A percentile compares a stretch with the other conserved stretches of the same genome.
These are phyloP conservation scores for Leptarthrus brevirostris DNA, from an alignment of 2,888 invertebrate genomes.

Conservation along the genomic window DNA sequence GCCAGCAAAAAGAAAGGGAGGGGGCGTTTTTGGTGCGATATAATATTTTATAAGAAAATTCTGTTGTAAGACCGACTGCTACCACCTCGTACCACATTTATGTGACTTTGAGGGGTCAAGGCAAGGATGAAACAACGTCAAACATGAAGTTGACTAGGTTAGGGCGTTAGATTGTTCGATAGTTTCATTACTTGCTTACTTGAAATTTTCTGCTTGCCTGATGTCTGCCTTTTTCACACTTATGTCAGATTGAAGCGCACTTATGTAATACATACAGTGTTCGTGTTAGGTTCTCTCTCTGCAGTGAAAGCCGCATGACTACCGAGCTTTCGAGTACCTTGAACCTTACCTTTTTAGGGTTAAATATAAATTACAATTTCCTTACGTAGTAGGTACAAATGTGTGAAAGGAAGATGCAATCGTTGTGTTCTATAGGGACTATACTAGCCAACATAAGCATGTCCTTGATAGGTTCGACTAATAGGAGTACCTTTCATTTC, in stretches of 20 bases:
- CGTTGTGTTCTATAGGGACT: no score
- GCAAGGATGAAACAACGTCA: conserved; percentile 20
- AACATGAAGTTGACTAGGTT: conserved; percentile 38
- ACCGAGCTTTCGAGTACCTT: conserved; percentile 38
- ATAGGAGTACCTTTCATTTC: not conserved
- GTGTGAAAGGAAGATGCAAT: no score
- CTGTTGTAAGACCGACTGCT: not conserved
- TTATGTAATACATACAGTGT: conserved; percentile 41
- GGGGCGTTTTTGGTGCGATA: not conserved
- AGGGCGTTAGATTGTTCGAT: conserved; percentile 7
- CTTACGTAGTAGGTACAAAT: no score
- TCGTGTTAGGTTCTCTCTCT: conserved; percentile 19
- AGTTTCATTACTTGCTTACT: conserved; percentile 10
- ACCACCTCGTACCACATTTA: conserved; percentile 1
- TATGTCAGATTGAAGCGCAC: not conserved
- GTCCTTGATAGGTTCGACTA: not conserved
- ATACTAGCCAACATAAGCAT: no score
- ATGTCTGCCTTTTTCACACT: conserved; percentile 19
- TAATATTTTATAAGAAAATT: not conserved
- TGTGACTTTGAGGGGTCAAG: conserved; percentile 51
- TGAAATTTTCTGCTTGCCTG: conserved; percentile 9
- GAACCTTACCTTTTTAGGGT: conserved; percentile 43
- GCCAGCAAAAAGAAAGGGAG: no score
- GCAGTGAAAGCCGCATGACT: conserved; percentile 51
- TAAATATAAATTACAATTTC: conserved; percentile 38